A percentile compares a stretch with the other conserved stretches of the same genome.
Conservation (phyloP, 1,140 invertebrate species). For the Microvelia longipes region DNA sequence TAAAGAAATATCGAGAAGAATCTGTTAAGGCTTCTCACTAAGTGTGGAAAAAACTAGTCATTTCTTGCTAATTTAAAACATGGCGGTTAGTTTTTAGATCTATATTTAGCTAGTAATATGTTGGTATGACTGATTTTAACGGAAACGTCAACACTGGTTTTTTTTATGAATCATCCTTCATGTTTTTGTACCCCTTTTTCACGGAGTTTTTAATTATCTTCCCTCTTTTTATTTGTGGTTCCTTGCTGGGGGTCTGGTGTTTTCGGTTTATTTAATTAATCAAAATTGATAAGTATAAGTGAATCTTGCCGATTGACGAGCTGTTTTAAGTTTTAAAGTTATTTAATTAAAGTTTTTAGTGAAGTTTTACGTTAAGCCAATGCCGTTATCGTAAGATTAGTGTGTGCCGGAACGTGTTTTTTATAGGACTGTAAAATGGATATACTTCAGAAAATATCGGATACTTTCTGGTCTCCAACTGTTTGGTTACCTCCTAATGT, state of each 20-base stretch:
- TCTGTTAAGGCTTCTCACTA: too few species aligned
- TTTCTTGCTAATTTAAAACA: too few species aligned
- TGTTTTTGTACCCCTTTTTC: not conserved
- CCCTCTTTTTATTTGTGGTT: not conserved
- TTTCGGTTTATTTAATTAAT: too few species aligned
- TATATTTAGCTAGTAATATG: too few species aligned
- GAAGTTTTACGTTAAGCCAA: not conserved
- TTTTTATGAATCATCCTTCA: not conserved
- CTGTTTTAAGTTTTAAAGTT: not conserved
- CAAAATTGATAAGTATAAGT: not conserved
- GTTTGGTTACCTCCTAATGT: conserved; percentile 81
- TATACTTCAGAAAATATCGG: conserved; percentile 9
- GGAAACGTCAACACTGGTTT: not conserved
- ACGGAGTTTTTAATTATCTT: not conserved
- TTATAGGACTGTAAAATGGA: not conserved
- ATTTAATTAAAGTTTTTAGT: not conserved
- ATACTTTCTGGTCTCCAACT: conserved; percentile 63
- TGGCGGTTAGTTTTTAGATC: too few species aligned
- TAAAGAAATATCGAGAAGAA: too few species aligned
- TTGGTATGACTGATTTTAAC: too few species aligned
- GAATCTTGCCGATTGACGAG: not conserved
- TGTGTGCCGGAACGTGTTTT: not conserved
- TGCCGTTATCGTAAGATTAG: not conserved
- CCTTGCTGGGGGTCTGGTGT: not conserved
- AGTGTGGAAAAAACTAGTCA: too few species aligned